Conservation (phyloP, 64 coral and sea anemone genomes). For the Montipora capricornis region DNA sequence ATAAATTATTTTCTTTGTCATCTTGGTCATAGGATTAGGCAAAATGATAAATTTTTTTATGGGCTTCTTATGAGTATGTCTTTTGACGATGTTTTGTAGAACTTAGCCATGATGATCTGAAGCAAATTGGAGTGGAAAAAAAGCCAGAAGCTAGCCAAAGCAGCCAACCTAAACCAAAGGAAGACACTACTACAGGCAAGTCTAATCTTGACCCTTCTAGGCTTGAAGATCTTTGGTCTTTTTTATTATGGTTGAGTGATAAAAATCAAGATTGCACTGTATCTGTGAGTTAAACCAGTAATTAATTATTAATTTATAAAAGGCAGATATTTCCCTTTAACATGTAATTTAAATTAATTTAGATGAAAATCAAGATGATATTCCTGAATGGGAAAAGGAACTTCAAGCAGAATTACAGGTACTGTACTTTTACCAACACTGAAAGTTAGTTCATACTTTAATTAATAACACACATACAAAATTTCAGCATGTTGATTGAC, state of each 20-base stretch:
- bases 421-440: neutral
- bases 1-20: too few relatives aligned
- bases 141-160: slow-evolving; percentile 22
- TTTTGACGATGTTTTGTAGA: slow-evolving; percentile 39
- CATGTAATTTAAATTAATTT: neutral
- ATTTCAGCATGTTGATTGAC: neutral
- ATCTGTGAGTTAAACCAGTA: too few relatives aligned
- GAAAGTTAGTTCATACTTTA: neutral
- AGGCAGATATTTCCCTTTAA: too few relatives aligned
- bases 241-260: too few relatives aligned
- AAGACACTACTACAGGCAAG: neutral
- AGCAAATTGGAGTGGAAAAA: slow-evolving; percentile 92
- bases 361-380: slow-evolving; percentile 53
- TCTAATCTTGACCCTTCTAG: too few relatives aligned
- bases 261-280: too few relatives aligned
- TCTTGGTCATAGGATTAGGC: too few relatives aligned
- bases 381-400: slow-evolving; percentile 97
- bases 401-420: slow-evolving; percentile 96
- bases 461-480: too few relatives aligned
- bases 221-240: too few relatives aligned
- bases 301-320: too few relatives aligned
- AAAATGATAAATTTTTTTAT: neutral
- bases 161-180: slow-evolving; percentile 30
- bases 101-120: slow-evolving; percentile 91
- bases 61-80: neutral